Evolutionary conservation across 1,140 invertebrate species (phyloP).

Genomic region (Nasonia giraulti): DNA sequence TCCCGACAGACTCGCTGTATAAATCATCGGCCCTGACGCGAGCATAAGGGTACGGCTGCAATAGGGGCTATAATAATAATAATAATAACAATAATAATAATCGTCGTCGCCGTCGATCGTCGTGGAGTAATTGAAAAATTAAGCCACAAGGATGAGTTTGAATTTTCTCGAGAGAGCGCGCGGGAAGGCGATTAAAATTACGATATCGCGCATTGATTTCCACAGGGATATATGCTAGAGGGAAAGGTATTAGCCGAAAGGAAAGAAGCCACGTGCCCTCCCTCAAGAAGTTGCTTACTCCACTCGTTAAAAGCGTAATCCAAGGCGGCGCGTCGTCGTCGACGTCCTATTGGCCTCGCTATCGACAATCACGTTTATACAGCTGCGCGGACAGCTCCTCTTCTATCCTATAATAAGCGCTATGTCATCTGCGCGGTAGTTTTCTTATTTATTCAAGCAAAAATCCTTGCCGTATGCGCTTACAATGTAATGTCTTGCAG

Average conservation of each 20-base stretch:
- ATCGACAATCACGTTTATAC: constrained; percentile 63
- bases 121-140: background rate
- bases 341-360: constrained; percentile 59
- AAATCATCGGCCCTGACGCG: background rate
- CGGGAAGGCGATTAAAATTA: constrained; percentile 31
- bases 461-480: too few species aligned
- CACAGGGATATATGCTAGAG: background rate
- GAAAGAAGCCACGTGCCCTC: constrained; percentile 60
- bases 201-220: background rate
- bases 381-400: constrained; percentile 41
- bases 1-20: background rate
- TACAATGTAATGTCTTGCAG: too few species aligned
- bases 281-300: constrained; percentile 56
- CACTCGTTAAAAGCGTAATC: constrained; percentile 56
- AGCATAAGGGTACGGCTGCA: too few species aligned
- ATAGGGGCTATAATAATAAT: background rate
- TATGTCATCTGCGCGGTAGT: background rate
- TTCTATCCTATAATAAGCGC: constrained; percentile 37
- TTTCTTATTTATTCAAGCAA: background rate
- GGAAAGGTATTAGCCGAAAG: constrained; percentile 54
- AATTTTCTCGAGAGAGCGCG: background rate
- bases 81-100: too few species aligned
- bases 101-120: too few species aligned
- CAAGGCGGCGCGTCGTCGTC: background rate
- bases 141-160: background rate